Evolutionary conservation across 37 sponge, comb jelly and placozoan genomes (phyloP), one percentile per base, ranked within the genome.

Genomic region (Spongilla lacustris): DNA sequence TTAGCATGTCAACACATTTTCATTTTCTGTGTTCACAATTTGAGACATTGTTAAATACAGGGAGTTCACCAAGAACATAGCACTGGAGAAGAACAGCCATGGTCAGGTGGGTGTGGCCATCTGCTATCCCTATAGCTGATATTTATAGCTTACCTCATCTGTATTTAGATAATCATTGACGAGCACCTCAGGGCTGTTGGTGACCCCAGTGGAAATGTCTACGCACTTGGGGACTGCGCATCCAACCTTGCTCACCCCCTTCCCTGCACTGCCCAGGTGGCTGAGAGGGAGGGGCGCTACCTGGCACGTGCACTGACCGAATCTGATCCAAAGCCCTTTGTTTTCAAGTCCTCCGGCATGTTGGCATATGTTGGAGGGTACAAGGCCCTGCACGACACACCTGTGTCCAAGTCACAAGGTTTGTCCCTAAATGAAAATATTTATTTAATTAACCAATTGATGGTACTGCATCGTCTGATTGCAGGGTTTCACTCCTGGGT

Each of bases 211-310:
- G 73, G 74, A 11, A 66, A 46, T 12, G 85, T 96, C 50, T 94
- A 88, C 81, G 97, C 95, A 32, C 77, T 96, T 34, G 97, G 97
- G 29, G 97, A 96, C 86, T 96, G 97, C 87, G 89, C 97, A 23
- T 48, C 58, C 0, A 83, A 92, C 9, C 2, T 46, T 27, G 81
- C 71, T 36, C 83, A 86, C 67, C 24, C 78, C 19, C 49, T 91
- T 27, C 97, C 97, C 34, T 92, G 94, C 41, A 96, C 97, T 5
- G 77, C 81, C 27, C 78, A 96, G 90, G 97, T 87, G 13, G 97
- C 97, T 30, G 97, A 96, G 83, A 72, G 90, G 27, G 90, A 94
- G 77, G 97, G 97, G 1, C 26, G 88, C 36, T 94, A 96, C 66
- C 85, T 96, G 4, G 97, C 92, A 28, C 86, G 76, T 19, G 86